A percentile compares a stretch with the other conserved stretches of the same genome.
Conservation (phyloP, 2,797 vertebrate species). For the Threskiornis aethiopicus region DNA sequence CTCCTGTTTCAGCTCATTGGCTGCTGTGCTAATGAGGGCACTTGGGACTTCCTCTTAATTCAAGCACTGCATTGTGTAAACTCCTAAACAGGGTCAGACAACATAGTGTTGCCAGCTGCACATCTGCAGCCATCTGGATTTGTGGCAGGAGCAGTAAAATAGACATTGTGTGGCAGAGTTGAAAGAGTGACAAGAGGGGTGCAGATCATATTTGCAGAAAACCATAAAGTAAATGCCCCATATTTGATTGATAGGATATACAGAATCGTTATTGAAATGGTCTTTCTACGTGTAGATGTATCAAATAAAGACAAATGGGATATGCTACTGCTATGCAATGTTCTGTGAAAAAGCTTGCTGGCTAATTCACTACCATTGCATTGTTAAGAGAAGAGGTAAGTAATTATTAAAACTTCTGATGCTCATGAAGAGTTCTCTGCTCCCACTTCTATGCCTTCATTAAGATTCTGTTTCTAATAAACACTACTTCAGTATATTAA, state of each 20-base stretch:
- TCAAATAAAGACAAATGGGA: neutral
- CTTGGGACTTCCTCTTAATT: slow-evolving; percentile 62
- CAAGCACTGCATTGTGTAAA: slow-evolving; percentile 60
- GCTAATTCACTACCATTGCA: neutral
- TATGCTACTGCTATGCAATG: neutral
- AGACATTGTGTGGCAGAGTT: slow-evolving; percentile 4
- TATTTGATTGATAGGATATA: neutral
- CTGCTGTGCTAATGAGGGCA: slow-evolving; percentile 42
- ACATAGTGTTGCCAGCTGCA: slow-evolving; percentile 63
- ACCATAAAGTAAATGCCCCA: neutral
- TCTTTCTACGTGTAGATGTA: neutral
- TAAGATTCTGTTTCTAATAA: slow-evolving; percentile 10
- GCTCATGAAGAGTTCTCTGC: neutral
- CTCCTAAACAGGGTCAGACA: slow-evolving; percentile 57
- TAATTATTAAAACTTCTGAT: neutral
- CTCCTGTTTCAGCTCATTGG: slow-evolving; percentile 47
- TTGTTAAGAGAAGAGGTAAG: neutral
- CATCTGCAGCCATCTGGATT: slow-evolving; percentile 61
- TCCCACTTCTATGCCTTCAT: neutral
- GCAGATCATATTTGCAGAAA: slow-evolving; percentile 25
- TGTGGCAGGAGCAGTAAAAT: slow-evolving; percentile 48
- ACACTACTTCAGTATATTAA: neutral
- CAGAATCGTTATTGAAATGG: neutral
- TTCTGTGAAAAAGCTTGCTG: neutral
- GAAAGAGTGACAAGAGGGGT: neutral